These are phyloP conservation scores for Ianthella basta DNA, from an alignment of 37 sponge, comb jelly and placozoan species.

Conservation along the genomic window DNA sequence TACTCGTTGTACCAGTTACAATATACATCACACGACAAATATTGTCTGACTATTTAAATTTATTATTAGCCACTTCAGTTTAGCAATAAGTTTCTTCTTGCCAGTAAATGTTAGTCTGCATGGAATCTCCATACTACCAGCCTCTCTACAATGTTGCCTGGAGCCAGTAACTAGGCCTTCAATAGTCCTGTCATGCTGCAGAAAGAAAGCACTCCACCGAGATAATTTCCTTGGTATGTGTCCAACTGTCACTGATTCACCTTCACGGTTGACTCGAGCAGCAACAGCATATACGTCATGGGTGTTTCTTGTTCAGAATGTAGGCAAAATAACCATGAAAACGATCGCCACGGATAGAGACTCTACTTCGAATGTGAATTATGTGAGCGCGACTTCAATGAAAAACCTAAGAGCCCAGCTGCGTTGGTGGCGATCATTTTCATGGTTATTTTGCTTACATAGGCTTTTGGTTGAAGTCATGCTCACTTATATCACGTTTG, in stretches of 20 bases:
- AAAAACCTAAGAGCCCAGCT: no score
- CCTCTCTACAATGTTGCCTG: background rate
- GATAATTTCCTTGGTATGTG: conserved; percentile 2
- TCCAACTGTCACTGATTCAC: background rate
- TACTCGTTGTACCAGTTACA: background rate
- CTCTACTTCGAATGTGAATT: no score
- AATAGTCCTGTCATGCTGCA: background rate
- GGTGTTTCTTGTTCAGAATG: background rate
- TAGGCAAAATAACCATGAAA: no score
- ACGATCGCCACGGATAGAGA: no score
- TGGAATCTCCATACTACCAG: conserved; percentile 20
- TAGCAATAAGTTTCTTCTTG: conserved; percentile 10
- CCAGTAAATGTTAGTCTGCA: conserved; percentile 16
- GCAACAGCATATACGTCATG: background rate
- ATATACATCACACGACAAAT: conserved; percentile 4
- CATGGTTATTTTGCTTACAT: no score
- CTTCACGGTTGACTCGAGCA: background rate
- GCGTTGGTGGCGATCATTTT: no score
- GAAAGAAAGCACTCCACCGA: conserved; percentile 3
- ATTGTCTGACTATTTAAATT: conserved; percentile 11
- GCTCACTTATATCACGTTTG: no score
- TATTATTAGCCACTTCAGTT: background rate
- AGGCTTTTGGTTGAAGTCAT: no score
- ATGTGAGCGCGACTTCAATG: no score
- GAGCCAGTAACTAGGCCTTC: conserved; percentile 12